Conservation (phyloP, 1,140 invertebrate species). For the Eufriesea mexicana region DNA sequence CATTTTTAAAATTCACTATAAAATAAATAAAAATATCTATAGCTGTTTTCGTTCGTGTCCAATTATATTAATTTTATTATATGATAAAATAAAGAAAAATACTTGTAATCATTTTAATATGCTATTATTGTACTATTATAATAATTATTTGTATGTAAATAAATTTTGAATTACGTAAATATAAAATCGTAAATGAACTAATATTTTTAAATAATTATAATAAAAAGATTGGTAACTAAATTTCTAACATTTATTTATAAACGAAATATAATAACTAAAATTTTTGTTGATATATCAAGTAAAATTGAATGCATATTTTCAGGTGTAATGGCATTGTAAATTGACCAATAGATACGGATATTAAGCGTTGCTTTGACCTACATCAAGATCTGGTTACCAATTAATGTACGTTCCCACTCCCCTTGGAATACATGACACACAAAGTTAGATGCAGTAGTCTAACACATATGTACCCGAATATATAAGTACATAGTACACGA, state of each 20-base stretch:
- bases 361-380: neutral
- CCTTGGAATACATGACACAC: neutral
- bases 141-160: no score
- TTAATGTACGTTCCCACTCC: neutral
- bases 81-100: no score
- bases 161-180: no score
- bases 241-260: no score
- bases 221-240: no score
- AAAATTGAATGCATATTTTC: neutral
- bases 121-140: no score
- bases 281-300: neutral
- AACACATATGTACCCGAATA: neutral
- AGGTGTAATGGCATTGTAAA: neutral
- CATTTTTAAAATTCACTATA: no score
- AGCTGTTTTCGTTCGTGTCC: no score
- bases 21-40: no score
- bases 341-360: neutral
- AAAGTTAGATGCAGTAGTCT: neutral
- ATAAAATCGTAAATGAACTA: neutral
- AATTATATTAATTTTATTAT: no score
- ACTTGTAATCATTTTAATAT: no score
- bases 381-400: constrained; percentile 3
- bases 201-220: neutral
- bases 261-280: neutral
- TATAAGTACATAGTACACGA: neutral